Base-by-base conservation (phyloP, 2,888 invertebrate genomes). In the Caenorhabditis zanzibari region DNA sequence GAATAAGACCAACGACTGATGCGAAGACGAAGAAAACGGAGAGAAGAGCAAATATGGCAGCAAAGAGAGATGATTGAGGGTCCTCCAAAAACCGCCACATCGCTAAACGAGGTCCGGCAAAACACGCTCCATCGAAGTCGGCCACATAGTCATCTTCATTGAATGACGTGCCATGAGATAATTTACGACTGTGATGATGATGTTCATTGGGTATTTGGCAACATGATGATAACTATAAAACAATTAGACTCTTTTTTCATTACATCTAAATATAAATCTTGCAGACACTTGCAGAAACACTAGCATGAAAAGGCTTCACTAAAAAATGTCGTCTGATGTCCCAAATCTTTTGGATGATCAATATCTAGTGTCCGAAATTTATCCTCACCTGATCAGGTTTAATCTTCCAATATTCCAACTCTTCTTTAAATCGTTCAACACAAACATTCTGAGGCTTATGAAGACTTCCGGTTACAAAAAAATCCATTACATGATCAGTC, bases 1-100 rank as follows among this genome's bases (percentile, higher is more conserved):
- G 82, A 35, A 91, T 91, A 10, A 91, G 86, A 24, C 91, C 91
- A 41, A 89, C 68, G 54, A 92, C 89, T 22, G 90, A 90, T n/a
- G 89, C 87, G 69, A 92, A 89, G n/a, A 92, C 91, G 80, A 92
- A 92, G 54, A 88, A 74, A 12, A 92, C 89, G 6, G 92, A 92
- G 24, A 90, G 44, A 26, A 91, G 63, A 9, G 91, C 89, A 76
- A 91, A 92, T 10, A 86, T 52, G 41, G 90, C 91, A 14, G 92
- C 89, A 9, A 86, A 69, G 4, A 85, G 38, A 6, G 90, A 90
- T 12, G 89, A 90, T 58, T 90, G 90, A 14, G 91, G 91, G 68
- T 91, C 89, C 86, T 91, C 91, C 73, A 91, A 81, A 44, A 91
- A 85, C 22, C 86, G 76, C 90, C 90, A 92, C 59, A 91, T 83